These are phyloP conservation scores for Caenorhabditis zanzibari DNA, from an alignment of 2,888 invertebrate genomes.

Conservation along the genomic window DNA sequence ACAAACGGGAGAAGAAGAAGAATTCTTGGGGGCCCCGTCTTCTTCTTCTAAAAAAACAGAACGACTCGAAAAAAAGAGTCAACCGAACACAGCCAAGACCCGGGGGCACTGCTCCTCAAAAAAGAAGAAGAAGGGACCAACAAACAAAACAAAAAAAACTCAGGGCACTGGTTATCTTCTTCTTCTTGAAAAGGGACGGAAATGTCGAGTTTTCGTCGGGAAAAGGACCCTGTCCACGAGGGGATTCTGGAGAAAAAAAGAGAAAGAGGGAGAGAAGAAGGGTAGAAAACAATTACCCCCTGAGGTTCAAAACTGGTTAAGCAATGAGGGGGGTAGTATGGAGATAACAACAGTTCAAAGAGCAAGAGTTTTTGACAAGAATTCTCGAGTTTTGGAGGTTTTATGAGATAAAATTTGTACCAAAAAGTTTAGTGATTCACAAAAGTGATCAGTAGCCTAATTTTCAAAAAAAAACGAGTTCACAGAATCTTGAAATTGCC, in stretches of 20 bases:
- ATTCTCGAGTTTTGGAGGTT: too few species aligned
- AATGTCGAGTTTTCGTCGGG: constrained; percentile 23
- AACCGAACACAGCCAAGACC: constrained; percentile 35
- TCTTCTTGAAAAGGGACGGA: constrained; percentile 22
- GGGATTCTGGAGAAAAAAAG: not conserved
- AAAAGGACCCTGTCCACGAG: constrained; percentile 20
- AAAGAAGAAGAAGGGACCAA: constrained; percentile 28
- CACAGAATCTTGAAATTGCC: too few species aligned
- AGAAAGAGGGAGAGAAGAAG: too few species aligned
- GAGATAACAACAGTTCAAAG: constrained; percentile 7
- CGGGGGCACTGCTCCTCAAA: not conserved
- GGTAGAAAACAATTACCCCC: constrained; percentile 32
- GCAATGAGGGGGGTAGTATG: not conserved
- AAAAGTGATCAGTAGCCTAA: too few species aligned
- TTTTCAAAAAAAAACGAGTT: too few species aligned
- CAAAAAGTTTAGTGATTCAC: too few species aligned
- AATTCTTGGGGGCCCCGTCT: not conserved
- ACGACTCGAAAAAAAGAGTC: constrained; percentile 29
- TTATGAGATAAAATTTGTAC: too few species aligned
- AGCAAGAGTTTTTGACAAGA: not conserved
- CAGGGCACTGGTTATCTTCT: constrained; percentile 21
- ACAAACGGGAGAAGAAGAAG: constrained; percentile 4
- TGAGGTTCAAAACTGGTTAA: constrained; percentile 32
- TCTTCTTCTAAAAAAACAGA: constrained; percentile 22
- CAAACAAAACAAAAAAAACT: constrained; percentile 38